A percentile compares a stretch with the other conserved stretches of the same genome.
These are phyloP conservation scores for Stramonita haemastoma DNA, from an alignment of 2,888 invertebrate species.

Conservation along the genomic window DNA sequence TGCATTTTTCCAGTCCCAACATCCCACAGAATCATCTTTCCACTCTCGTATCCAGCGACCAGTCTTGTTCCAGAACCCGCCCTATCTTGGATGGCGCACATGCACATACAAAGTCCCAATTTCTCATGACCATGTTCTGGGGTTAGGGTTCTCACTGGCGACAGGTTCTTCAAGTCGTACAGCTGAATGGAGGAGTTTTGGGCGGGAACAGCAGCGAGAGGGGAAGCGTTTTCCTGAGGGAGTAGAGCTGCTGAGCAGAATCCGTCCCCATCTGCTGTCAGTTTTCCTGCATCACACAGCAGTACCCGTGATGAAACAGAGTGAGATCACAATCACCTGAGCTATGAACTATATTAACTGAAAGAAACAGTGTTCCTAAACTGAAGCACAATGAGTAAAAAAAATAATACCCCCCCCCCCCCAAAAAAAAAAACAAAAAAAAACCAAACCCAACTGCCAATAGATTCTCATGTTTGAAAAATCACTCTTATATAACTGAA, in stretches of 20 bases:
- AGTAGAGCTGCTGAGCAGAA: slow-evolving; percentile 29
- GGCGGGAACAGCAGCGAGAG: slow-evolving; percentile 16
- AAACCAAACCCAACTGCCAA: background rate
- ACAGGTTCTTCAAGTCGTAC: background rate
- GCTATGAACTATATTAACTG: no score
- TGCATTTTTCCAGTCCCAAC: slow-evolving; percentile 50
- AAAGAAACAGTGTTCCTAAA: background rate
- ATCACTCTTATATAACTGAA: no score
- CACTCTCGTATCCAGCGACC: slow-evolving; percentile 68
- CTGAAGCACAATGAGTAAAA: background rate
- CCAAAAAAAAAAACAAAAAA: background rate
- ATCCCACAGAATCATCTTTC: slow-evolving; percentile 66
- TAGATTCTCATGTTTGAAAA: no score
- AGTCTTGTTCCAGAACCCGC: slow-evolving; percentile 47
- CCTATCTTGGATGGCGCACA: slow-evolving; percentile 34
- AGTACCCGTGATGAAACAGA: background rate
- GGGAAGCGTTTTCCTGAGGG: background rate
- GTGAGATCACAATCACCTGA: no score
- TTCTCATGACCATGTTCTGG: slow-evolving; percentile 32
- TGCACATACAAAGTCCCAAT: slow-evolving; percentile 67
- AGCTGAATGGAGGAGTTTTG: background rate
- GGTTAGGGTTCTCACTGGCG: slow-evolving; percentile 16
- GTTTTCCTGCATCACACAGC: background rate
- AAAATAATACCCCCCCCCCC: background rate
- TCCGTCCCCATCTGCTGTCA: slow-evolving; percentile 17